Percentiles rank a stretch among this genome's conserved stretches.
These are phyloP conservation scores for Ptychoptera albimana DNA, from an alignment of 2,888 invertebrate genomes.

Conservation along the genomic window DNA sequence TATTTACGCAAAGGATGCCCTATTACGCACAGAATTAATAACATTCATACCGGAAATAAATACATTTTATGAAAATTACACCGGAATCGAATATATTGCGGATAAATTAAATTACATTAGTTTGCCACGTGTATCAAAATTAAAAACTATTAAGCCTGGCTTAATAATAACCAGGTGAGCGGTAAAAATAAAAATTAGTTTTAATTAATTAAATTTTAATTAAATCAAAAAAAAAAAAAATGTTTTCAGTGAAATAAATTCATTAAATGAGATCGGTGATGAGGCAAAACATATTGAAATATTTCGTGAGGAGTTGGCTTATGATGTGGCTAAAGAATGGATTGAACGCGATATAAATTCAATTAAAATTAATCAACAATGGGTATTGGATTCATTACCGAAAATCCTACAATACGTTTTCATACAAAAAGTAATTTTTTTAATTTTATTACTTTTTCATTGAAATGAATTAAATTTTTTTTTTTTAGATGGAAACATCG, in stretches of 20 bases:
- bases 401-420: background rate
- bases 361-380: constrained; percentile 1
- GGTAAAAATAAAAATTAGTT: background rate
- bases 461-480: too few species aligned
- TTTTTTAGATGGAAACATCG: too few species aligned
- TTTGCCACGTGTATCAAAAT: constrained; percentile 3
- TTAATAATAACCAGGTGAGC: constrained; percentile 5
- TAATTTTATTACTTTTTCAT: too few species aligned
- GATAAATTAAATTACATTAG: constrained; percentile 6
- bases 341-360: constrained; percentile 1
- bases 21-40: constrained; percentile 4
- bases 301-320: background rate
- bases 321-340: constrained; percentile 1
- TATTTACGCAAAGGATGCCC: constrained; percentile 5
- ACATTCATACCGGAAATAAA: constrained; percentile 5
- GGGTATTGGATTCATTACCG: background rate
- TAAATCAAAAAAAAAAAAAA: background rate
- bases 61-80: constrained; percentile 5
- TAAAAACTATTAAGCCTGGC: constrained; percentile 6
- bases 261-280: too few species aligned
- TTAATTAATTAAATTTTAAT: background rate
- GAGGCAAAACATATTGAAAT: background rate
- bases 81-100: background rate
- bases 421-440: background rate
- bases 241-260: too few species aligned